Conservation (phyloP, 2,113 vertebrate genomes). For the Malurus alboscapulatus region DNA sequence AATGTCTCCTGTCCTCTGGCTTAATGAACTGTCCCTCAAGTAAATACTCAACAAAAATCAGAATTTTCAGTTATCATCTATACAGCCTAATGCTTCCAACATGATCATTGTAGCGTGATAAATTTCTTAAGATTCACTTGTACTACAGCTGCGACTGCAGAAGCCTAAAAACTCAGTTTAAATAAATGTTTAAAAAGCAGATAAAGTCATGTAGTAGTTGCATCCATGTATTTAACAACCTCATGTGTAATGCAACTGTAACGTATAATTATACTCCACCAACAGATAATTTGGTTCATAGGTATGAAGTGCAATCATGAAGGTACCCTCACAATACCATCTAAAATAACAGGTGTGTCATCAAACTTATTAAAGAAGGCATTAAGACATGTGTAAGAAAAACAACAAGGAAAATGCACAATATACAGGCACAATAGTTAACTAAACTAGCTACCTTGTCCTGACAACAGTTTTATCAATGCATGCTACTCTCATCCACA, state of each 20-base stretch:
- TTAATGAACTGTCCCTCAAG: not conserved
- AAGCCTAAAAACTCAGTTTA: not conserved
- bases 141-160: not conserved
- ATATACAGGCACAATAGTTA: not conserved
- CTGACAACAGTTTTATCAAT: not conserved
- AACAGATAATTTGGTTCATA: not conserved
- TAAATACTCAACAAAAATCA: not conserved
- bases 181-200: not conserved
- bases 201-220: not conserved
- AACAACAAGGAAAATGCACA: not conserved
- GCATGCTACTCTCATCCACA: not conserved
- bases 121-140: not conserved
- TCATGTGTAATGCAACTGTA: not conserved
- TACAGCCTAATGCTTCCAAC: not conserved
- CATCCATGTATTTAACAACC: not conserved
- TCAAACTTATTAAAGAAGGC: not conserved
- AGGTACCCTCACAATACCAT: not conserved
- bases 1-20: not conserved
- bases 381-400: conserved; percentile 2
- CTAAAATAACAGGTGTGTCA: not conserved
- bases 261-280: not conserved
- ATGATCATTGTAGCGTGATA: rapidly evolving
- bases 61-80: not conserved
- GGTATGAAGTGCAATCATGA: not conserved
- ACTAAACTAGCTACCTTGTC: not conserved